Evolutionary conservation across 2,113 vertebrate species (phyloP).

Genomic region (Catharus fuscescens): DNA sequence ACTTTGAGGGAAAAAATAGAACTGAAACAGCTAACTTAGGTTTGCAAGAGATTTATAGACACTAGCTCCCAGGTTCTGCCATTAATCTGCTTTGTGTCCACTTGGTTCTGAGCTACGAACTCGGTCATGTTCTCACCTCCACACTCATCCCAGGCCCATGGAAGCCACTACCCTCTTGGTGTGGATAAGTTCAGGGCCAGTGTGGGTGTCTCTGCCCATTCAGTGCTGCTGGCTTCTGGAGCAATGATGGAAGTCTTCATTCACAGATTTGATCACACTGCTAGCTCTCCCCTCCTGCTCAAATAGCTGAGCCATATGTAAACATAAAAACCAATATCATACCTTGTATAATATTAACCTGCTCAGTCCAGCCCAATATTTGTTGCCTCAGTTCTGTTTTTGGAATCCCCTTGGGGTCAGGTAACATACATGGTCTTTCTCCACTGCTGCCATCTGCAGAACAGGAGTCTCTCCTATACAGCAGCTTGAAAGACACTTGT

Average conservation of each 20-base stretch:
- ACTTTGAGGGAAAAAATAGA: neutral
- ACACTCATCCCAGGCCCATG: rapidly evolving
- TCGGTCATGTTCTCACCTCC: neutral
- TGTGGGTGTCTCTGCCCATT: rapidly evolving
- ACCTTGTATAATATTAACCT: neutral
- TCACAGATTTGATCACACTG: neutral
- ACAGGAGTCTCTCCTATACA: neutral
- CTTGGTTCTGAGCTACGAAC: neutral
- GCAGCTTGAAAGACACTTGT: neutral
- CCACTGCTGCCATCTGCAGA: neutral
- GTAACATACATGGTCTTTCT: rapidly evolving
- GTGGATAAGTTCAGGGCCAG: neutral
- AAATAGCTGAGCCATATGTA: neutral
- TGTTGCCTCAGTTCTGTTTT: neutral
- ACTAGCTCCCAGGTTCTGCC: neutral
- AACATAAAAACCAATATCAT: neutral
- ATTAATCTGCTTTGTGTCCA: neutral
- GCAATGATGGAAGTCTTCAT: neutral
- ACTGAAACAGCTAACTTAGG: neutral
- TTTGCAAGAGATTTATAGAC: neutral
- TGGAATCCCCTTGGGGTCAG: neutral
- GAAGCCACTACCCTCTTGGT: neutral
- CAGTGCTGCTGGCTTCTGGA: neutral
- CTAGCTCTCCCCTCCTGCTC: neutral
- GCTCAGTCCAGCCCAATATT: neutral